Conservation (phyloP, 2,888 invertebrate species). For the Cataglyphis altisquamis region DNA sequence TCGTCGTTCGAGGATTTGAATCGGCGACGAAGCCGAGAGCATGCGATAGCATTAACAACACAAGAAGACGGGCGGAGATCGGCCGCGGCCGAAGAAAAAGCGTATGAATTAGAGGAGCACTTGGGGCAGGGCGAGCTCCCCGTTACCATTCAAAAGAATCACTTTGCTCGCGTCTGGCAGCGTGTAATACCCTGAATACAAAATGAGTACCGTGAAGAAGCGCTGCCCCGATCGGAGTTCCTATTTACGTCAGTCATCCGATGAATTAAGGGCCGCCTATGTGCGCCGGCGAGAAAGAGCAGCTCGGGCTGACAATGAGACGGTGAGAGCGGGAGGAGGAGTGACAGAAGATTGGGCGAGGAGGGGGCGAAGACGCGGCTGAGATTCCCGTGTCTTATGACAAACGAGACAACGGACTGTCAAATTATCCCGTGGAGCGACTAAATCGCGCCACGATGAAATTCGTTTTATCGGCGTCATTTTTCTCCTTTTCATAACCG, state of each 20-base stretch:
- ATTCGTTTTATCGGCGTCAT: slow-evolving; percentile 44
- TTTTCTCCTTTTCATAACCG: slow-evolving; percentile 33
- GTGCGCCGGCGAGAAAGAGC: slow-evolving; percentile 54
- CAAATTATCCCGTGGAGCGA: slow-evolving; percentile 56
- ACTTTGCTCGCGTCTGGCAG: slow-evolving; percentile 77
- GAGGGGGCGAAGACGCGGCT: slow-evolving; percentile 50
- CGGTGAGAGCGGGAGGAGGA: background rate
- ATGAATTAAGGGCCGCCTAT: slow-evolving; percentile 77
- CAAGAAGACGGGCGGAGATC: slow-evolving; percentile 47
- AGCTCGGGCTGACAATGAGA: slow-evolving; percentile 45
- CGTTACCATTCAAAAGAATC: slow-evolving; percentile 77
- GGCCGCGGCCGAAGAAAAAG: slow-evolving; percentile 64
- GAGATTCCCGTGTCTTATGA: slow-evolving; percentile 62
- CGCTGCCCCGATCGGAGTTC: slow-evolving; percentile 76
- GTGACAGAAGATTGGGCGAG: slow-evolving; percentile 13
- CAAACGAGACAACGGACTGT: slow-evolving; percentile 66
- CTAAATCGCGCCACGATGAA: slow-evolving; percentile 45
- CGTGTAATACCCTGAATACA: slow-evolving; percentile 78
- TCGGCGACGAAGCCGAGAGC: slow-evolving; percentile 49
- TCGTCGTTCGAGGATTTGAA: slow-evolving; percentile 43
- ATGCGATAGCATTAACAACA: slow-evolving; percentile 64
- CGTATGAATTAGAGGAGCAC: slow-evolving; percentile 75
- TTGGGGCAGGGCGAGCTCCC: slow-evolving; percentile 69
- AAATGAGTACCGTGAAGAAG: slow-evolving; percentile 81
- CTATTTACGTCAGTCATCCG: slow-evolving; percentile 82